Base-by-base conservation (phyloP, 2,888 invertebrate genomes). In the Uropetala carovei region DNA sequence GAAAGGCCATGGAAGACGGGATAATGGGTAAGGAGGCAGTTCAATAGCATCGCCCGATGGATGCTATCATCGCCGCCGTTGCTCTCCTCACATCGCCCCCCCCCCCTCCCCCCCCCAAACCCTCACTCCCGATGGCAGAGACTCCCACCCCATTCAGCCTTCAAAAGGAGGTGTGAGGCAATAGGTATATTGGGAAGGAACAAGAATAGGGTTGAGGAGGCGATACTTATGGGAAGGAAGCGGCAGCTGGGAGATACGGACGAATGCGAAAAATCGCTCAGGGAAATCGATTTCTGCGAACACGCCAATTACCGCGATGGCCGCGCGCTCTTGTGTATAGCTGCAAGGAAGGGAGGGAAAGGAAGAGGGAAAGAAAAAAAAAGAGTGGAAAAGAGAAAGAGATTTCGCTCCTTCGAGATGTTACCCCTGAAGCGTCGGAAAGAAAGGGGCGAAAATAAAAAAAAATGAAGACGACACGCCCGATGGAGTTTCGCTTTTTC, bases 241-340 rank as follows among this genome's bases (percentile, higher is more conserved):
- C 27, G 59, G 13, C 60, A 16, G 27, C 30, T 60, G 64, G 60
- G 64, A n/a, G 83, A 83, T 83, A 43, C 56, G 83, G 18, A 83
- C 89, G 75, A 60, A 89, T 68, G 89, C 68, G 64, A 89, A 89
- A 89, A 60, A 89, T 89, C 89, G 89, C 89, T 89, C 89, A 16
- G 43, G 89, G 89, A 64, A 89, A 89, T 89, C 89, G 64, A 89
- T 89, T 89, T 68, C 89, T 11, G 18, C 89, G 43, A 89, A 64
- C 89, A 43, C n/a, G 64, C 89, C 89, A 89, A 89, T 89, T 89
- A 89, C 64, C 43, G 68, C 60, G 43, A 89, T 89, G 89, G 89
- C 89, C 64, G 18, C n/a, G 10, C 14, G 43, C 68, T n/a, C 68
- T n/a, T 68, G 75, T 75, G 75, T 27, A 75, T 75, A 75, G 75